Evolutionary conservation across 2,888 invertebrate genomes (phyloP).

Genomic region (Latrodectus elegans): DNA sequence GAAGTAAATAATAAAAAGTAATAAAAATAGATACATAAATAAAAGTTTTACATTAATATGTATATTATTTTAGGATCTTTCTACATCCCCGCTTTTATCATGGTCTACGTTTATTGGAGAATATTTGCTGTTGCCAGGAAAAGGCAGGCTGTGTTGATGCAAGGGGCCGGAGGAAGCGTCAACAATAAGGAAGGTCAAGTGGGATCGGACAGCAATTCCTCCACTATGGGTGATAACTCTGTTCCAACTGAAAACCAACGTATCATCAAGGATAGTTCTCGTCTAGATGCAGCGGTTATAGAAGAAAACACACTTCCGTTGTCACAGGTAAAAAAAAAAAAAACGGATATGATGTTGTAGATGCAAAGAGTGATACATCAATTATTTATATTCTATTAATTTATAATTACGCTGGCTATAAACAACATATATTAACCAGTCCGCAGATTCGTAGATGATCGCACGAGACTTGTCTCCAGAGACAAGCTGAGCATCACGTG

Average conservation of each 20-base stretch:
- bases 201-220: conserved; percentile 65
- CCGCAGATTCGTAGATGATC: no score
- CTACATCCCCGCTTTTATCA: conserved; percentile 73
- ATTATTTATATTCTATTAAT: no score
- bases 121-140: conserved; percentile 73
- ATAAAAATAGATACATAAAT: no score
- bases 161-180: neutral
- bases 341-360: no score
- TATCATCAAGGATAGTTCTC: conserved; percentile 30
- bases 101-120: conserved; percentile 74
- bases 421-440: no score
- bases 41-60: no score
- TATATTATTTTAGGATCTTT: conserved; percentile 71
- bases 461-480: no score
- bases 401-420: no score
- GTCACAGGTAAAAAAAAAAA: conserved; percentile 12
- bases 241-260: conserved; percentile 36
- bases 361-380: no score
- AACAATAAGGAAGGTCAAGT: conserved; percentile 45
- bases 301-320: conserved; percentile 35
- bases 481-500: no score
- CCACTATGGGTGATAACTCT: conserved; percentile 43
- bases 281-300: neutral
- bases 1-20: no score
- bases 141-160: conserved; percentile 66